Percentiles rank a stretch among this genome's conserved stretches.
These are phyloP conservation scores for Lasioglossum zephyrum DNA, from an alignment of 2,888 invertebrate genomes.

Conservation along the genomic window DNA sequence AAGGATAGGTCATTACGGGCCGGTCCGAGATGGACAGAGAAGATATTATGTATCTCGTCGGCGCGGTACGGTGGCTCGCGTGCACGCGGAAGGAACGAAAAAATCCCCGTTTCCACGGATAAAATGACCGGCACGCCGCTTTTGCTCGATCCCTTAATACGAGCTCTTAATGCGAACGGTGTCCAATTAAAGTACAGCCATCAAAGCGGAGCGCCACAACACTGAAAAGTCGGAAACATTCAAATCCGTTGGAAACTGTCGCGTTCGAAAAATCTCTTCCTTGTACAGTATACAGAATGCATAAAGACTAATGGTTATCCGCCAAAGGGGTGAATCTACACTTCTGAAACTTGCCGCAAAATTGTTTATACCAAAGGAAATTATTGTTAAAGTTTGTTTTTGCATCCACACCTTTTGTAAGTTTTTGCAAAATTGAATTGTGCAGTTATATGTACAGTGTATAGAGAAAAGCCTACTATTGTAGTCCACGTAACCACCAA, in stretches of 20 bases:
- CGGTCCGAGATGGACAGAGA: slow-evolving; percentile 51
- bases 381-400: no score
- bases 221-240: background rate
- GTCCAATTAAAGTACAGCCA: background rate
- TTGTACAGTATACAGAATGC: background rate
- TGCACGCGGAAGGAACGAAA: slow-evolving; percentile 11
- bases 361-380: no score
- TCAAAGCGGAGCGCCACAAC: background rate
- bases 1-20: slow-evolving; percentile 52
- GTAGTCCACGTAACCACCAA: no score
- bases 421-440: no score
- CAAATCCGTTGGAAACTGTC: background rate
- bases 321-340: no score
- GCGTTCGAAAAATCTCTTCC: background rate
- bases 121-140: slow-evolving; percentile 14
- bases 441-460: no score
- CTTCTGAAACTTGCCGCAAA: no score
- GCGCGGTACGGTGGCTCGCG: slow-evolving; percentile 5
- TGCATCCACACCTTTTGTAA: no score
- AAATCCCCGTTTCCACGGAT: slow-evolving; percentile 25
- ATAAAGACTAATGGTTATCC: no score
- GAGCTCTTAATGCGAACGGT: background rate
- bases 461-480: no score
- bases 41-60: slow-evolving; percentile 68
- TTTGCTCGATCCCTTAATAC: slow-evolving; percentile 26